phyloP scores from a whole-genome alignment of 2,888 invertebrate genomes.

The Labia minor region DNA sequence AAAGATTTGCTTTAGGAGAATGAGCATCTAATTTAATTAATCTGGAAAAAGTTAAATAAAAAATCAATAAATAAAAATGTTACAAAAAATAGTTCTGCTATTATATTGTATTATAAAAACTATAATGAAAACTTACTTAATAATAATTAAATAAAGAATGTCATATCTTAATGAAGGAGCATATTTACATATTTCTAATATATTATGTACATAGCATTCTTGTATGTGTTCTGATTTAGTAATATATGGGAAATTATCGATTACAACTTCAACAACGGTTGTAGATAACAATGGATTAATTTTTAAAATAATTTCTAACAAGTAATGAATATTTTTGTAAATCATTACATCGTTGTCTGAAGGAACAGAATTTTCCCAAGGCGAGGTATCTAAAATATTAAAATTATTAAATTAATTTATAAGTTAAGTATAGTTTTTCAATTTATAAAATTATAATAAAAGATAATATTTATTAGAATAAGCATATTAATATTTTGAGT shows the following conservation, averaged over 20 bases:
- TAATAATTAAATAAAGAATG: slow-evolving; percentile 62
- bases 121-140: slow-evolving; percentile 48
- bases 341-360: slow-evolving; percentile 42
- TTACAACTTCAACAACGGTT: slow-evolving; percentile 52
- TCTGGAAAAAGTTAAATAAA: slow-evolving; percentile 40
- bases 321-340: slow-evolving; percentile 53
- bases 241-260: slow-evolving; percentile 63
- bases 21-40: slow-evolving; percentile 65
- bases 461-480: no score
- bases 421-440: no score
- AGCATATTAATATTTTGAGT: no score
- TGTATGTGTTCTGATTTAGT: slow-evolving; percentile 55
- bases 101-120: slow-evolving; percentile 18
- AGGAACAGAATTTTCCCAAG: slow-evolving; percentile 50
- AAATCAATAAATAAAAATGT: slow-evolving; percentile 17
- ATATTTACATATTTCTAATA: slow-evolving; percentile 64
- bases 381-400: not conserved
- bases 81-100: not conserved
- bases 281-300: slow-evolving; percentile 56
- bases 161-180: slow-evolving; percentile 57
- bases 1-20: slow-evolving; percentile 45
- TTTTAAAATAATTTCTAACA: slow-evolving; percentile 40
- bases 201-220: slow-evolving; percentile 64
- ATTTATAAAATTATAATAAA: no score
- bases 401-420: no score